A percentile compares a stretch with the other conserved stretches of the same genome.
These are phyloP conservation scores for Epinephelus cyanopodus DNA, from an alignment of 2,113 vertebrate genomes.

Conservation along the genomic window DNA sequence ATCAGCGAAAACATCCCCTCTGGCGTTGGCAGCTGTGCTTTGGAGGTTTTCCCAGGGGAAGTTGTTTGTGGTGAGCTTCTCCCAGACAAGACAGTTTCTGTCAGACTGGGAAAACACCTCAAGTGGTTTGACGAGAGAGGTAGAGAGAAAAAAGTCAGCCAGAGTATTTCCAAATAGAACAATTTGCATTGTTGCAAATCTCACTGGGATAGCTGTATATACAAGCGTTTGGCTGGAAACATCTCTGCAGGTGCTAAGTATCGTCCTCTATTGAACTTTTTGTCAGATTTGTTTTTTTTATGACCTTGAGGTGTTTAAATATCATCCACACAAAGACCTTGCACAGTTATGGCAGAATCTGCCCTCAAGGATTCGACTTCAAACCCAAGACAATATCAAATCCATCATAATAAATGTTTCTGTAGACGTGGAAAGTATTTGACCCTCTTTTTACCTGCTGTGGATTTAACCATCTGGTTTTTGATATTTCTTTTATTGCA, in stretches of 20 bases:
- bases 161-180: not conserved
- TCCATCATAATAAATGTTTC: not conserved
- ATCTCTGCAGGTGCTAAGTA: conserved; percentile 8
- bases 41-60: not conserved
- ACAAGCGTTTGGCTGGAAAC: not conserved
- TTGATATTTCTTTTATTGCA: not conserved
- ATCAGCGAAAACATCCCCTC: not conserved
- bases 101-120: not conserved
- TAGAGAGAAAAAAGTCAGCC: not conserved
- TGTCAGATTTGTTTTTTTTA: not conserved
- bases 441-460: not conserved
- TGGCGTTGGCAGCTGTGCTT: not conserved
- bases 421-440: not conserved
- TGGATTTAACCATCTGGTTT: conserved; percentile 5
- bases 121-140: not conserved
- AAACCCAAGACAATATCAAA: not conserved
- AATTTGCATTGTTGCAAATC: not conserved
- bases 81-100: not conserved
- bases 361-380: not conserved
- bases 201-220: not conserved
- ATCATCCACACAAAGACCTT: conserved; percentile 20
- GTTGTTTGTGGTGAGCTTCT: not conserved
- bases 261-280: not conserved
- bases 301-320: conserved; percentile 1
- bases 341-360: not conserved